Evolutionary conservation across 2,888 invertebrate species (phyloP).

Genomic region (Pseudococcus viburni): DNA sequence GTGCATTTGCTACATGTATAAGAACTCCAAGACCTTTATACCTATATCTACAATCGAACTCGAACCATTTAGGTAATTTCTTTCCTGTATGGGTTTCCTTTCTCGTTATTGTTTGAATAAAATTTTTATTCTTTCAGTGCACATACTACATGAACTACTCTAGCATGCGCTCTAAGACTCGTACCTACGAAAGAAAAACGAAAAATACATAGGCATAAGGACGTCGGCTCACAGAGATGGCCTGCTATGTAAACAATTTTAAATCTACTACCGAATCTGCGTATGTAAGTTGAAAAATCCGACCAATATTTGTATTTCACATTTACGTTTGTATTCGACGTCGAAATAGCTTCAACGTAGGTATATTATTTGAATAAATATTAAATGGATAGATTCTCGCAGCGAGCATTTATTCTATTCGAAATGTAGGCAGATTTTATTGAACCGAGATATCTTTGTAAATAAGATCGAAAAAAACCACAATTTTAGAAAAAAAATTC

Average conservation of each 20-base stretch:
- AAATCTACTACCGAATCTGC: conserved; percentile 1
- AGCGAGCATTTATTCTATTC: neutral
- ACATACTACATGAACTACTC: neutral
- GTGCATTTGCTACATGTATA: too few species aligned
- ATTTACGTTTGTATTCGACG: neutral
- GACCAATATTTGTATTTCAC: conserved; percentile 5
- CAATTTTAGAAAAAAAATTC: neutral
- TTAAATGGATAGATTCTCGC: neutral
- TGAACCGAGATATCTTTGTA: neutral
- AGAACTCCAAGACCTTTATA: too few species aligned
- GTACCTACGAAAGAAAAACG: neutral
- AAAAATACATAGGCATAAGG: neutral
- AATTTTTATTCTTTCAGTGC: neutral
- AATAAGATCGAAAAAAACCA: neutral
- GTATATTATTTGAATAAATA: conserved; percentile 31
- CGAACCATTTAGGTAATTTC: neutral
- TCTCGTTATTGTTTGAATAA: neutral
- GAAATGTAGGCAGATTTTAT: conserved; percentile 6
- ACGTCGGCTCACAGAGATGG: neutral
- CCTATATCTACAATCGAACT: neutral
- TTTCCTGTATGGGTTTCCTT: neutral
- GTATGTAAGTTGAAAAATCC: conserved; percentile 5
- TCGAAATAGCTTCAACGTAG: conserved; percentile 1
- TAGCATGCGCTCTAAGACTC: neutral
- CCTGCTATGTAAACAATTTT: conserved; percentile 16